Conservation (phyloP, 1,140 invertebrate species). For the Drosophila orena region DNA sequence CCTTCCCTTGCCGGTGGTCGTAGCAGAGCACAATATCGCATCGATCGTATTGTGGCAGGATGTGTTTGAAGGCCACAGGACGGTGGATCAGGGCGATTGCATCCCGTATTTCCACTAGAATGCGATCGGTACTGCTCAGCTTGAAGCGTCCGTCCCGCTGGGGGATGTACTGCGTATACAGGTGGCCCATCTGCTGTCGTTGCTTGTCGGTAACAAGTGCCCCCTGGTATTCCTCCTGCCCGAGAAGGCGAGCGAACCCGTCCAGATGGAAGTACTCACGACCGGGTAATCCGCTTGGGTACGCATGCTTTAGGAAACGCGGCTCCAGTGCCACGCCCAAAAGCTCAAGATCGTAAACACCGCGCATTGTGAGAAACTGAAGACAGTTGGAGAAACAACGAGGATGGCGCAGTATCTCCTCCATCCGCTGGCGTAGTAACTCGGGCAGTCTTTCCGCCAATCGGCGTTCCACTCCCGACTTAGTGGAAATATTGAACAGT, state of each 20-base stretch:
- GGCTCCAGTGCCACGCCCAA: conserved; percentile 84
- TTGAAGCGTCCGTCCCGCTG: conserved; percentile 81
- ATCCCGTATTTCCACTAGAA: conserved; percentile 85
- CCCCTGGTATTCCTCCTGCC: conserved; percentile 85
- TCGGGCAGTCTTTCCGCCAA: conserved; percentile 85
- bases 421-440: conserved; percentile 84
- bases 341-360: conserved; percentile 86
- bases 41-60: conserved; percentile 87
- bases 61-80: conserved; percentile 76
- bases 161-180: conserved; percentile 85
- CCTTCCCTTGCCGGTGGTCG: conserved; percentile 50
- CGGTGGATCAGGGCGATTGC: conserved; percentile 58
- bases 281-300: conserved; percentile 66
- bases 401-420: conserved; percentile 85
- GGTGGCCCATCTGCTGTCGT: conserved; percentile 84
- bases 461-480: conserved; percentile 73
- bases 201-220: conserved; percentile 83
- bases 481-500: conserved; percentile 85
- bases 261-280: conserved; percentile 87
- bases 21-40: conserved; percentile 84
- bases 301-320: conserved; percentile 84
- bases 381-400: conserved; percentile 84
- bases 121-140: conserved; percentile 82
- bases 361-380: conserved; percentile 85
- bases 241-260: conserved; percentile 85